These are phyloP conservation scores for Falcunculus frontatus DNA, from an alignment of 2,113 vertebrate genomes.

Conservation along the genomic window DNA sequence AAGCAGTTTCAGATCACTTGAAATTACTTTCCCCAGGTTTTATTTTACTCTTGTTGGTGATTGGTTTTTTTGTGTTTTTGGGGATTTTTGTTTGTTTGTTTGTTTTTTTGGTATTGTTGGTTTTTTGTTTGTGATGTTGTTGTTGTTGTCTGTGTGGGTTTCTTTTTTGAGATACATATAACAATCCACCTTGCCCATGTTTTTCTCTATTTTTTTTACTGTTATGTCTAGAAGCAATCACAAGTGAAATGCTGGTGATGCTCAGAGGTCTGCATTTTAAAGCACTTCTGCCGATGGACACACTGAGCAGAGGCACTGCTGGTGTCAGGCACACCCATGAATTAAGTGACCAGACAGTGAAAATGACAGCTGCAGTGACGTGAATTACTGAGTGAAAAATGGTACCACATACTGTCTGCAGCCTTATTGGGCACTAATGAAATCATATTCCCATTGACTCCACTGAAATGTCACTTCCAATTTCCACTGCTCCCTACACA, in stretches of 20 bases:
- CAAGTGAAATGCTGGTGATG: neutral
- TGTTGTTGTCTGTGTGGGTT: neutral
- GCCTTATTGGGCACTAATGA: constrained; percentile 35
- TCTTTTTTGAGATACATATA: neutral
- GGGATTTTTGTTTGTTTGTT: neutral
- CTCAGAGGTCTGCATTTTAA: neutral
- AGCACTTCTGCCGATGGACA: neutral
- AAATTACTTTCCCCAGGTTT: neutral
- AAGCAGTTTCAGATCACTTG: neutral
- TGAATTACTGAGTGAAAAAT: constrained; percentile 48
- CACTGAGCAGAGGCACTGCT: neutral
- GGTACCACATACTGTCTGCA: constrained; percentile 29
- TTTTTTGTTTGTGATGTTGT: neutral
- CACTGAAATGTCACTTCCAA: constrained; percentile 33
- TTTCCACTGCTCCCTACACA: constrained; percentile 38
- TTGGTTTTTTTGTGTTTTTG: neutral
- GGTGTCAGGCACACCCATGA: neutral
- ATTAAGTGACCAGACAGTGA: constrained; percentile 25
- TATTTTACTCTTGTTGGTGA: neutral
- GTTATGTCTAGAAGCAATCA: neutral
- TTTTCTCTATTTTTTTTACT: neutral
- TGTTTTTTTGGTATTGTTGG: neutral
- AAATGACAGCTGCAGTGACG: constrained; percentile 41
- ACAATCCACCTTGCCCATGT: neutral
- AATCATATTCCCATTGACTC: constrained; percentile 43